Evolutionary conservation across 2,113 vertebrate genomes (phyloP), one percentile per base, ranked within the genome.

Genomic region (Poecile atricapillus): DNA sequence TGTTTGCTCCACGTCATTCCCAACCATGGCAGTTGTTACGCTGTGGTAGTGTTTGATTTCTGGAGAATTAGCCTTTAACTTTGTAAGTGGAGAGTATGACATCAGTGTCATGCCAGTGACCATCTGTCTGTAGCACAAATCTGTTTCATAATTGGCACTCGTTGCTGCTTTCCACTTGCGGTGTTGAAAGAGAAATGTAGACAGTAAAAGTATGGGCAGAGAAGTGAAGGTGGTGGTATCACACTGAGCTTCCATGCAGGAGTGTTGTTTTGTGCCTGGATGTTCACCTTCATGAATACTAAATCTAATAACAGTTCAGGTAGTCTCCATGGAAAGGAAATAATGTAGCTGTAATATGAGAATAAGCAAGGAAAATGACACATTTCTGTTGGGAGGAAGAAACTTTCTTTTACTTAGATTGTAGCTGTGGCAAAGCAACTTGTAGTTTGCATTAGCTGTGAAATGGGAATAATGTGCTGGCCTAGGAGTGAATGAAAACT

Each of bases 61-160:
- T 50, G 68, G 13, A 53, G 76, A 88, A 43, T 64, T 86, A 24
- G 5, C 39, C 23, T 83, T 62, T 62, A 27, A 4, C 25, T 71
- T 60, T 52, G 7, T 55, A 30, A 96, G 47, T 62, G 53, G 50
- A 46, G 83, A 30, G 31, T 23, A 16, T 78, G 73, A 93, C 68
- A 60, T 88, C 82, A 92, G 76, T 81, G 76, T 74, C 47, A 27
- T 31, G 31, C 68, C 47, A 39, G 81, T 69, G 76, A 39, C 90
- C 83, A 92, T 95, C 90, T 96, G 94, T 58, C 69, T 56, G 49
- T 74, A 86, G 67, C 75, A 68, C 35, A 80, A 80, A 75, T 52
- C 64, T 37, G 24, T 64, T 90, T 73, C 52, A 18, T 64, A 83
- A 56, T 37, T 59, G 75, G 87, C 47, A 56, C 14, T 50, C 24